Base-by-base conservation (phyloP, 2,113 vertebrate genomes). In the Microtus pennsylvanicus region DNA sequence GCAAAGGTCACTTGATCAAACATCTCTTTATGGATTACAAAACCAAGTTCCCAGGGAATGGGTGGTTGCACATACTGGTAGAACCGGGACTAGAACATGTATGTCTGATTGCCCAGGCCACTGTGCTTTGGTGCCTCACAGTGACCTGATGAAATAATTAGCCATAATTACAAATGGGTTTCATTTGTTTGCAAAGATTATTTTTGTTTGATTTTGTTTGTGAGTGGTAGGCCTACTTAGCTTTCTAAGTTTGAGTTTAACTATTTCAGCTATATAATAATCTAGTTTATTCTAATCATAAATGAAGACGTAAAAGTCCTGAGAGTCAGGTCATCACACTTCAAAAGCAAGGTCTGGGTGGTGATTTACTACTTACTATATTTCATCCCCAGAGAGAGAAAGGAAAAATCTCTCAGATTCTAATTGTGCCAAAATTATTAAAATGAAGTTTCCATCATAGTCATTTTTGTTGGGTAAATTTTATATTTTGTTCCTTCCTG, bases 221-320 rank as follows among this genome's bases (percentile, higher is more conserved):
- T 61, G 55, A 80, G 55, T 42, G 52, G 11, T 33, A 92, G 26
- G 4, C 22, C 1, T 50, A 50, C 50, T 50, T 50, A 95, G 3
- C 85, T 91, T 93, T 70, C 83, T 85, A 94, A 83, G 42, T 81
- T 70, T 85, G 30, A 74, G 14, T 80, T 94, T 89, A 55, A 45
- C 38, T 90, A 67, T 83, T 86, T 86, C 72, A 63, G 58, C 26
- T 45, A 42, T 28, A 11, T 19, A 89, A 63, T 76, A 89, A 76
- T 76, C 52, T 9, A 55, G 67, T 12, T 76, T 76, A 22, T 21
- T 33, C 6, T 69, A 61, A 9, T 22, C n/a, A 91, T 33, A 61
- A 45, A 67, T 42, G 9, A 75, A 89, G 65, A 97, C 81, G 14
- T 10, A 47, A 52, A 90, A 63, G 67, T 28, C 7, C 45, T 63